Evolutionary conservation across 2,797 vertebrate genomes (phyloP), one percentile per base, ranked within the genome.

Genomic region (Xenopus petersii): DNA sequence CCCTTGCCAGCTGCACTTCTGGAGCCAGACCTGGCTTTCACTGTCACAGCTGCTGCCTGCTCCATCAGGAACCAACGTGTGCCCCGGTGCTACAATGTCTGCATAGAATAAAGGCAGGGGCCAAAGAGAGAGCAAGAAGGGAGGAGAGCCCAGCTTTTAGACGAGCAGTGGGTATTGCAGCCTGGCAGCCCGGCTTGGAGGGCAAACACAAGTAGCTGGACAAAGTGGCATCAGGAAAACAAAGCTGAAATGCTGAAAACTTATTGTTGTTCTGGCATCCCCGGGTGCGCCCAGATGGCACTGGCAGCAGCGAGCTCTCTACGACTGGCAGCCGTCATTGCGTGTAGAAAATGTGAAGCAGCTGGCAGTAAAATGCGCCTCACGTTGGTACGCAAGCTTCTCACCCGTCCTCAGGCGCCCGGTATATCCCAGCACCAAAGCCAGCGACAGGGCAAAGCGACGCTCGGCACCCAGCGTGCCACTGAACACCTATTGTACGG

Each of bases 11-110:
- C 26, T 30, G 26, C 42, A 59, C 76, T 70, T 17, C 71, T 78
- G 9, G 75, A 77, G 58, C 75, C 70, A 33, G 75, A 62, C 13
- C 17, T 58, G 70, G 76, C 66, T 63, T 33, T 73, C 2, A 21
- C 70, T 3, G 75, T 15, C 5, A 64, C 70, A 26, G 70, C 70
- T 6, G 70, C 64, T n/a, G 65, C 76, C 11, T 58, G 70, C 71
- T 73, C 76, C 76, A 79, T 79, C 47, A 36, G 51, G 16, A 15
- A 56, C 12, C 24, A 30, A 16, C 36, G 16, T 11, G 66, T 15
- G 55, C 5, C 58, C 64, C 12, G 11, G 15, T 51, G 47, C n/a
- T 54, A 55, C 10, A 30, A 61, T 33, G 65, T 33, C 12, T 16
- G 51, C 48, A 67, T 49, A 55, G 49, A 7, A 24, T 55, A n/a